phyloP scores from a whole-genome alignment of 23 tunicate genomes.

The Clavelina lepadiformis region DNA sequence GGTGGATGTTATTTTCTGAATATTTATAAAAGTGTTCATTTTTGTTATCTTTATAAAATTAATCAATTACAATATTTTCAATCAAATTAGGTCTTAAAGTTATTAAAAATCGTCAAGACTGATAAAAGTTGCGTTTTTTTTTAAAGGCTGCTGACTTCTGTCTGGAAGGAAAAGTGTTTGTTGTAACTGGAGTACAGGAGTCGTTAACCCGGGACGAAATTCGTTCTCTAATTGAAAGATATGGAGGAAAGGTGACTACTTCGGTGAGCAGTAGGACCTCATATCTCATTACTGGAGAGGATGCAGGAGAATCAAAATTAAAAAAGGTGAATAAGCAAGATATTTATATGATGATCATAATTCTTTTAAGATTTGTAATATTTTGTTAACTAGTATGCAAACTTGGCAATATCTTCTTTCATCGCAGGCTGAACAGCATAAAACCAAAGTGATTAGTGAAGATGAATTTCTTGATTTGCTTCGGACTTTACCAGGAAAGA shows the following conservation, averaged over 20 bases:
- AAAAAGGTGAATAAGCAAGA: constrained; percentile 42
- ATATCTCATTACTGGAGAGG: constrained; percentile 72
- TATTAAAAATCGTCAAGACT: background rate
- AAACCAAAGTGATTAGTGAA: constrained; percentile 75
- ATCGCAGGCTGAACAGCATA: constrained; percentile 64
- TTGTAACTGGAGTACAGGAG: constrained; percentile 85
- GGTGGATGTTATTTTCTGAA: background rate
- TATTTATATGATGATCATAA: background rate
- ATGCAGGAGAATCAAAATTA: constrained; percentile 84
- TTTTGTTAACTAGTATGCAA: background rate
- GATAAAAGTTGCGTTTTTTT: background rate
- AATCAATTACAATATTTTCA: background rate
- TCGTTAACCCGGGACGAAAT: constrained; percentile 81
- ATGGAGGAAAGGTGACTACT: constrained; percentile 83
- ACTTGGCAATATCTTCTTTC: background rate
- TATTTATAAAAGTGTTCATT: background rate
- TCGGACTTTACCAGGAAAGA: constrained; percentile 66
- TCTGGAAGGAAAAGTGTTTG: constrained; percentile 82
- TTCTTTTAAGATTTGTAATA: no score
- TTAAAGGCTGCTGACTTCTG: constrained; percentile 78
- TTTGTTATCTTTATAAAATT: background rate
- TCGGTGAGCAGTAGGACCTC: constrained; percentile 83
- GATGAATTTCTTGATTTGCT: constrained; percentile 79
- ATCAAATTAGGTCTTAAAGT: background rate
- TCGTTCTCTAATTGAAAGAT: constrained; percentile 77